Evolutionary conservation across 2,888 invertebrate genomes (phyloP), one percentile per base, ranked within the genome.

Genomic region (Aphidoletes aphidimyza): DNA sequence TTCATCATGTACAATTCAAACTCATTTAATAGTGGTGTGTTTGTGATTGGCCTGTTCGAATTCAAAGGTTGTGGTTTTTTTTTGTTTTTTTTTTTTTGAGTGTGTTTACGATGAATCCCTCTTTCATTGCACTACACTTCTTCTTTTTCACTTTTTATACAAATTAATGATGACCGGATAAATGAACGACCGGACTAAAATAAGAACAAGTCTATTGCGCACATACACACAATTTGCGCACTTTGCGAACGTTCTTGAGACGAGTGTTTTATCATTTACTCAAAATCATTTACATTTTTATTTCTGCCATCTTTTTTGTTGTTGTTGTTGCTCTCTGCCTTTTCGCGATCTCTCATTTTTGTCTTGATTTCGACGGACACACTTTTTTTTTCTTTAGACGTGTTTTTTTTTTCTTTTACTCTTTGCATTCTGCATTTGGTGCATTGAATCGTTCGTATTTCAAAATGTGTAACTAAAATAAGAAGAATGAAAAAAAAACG

Each of bases 211-310:
- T 69, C 69, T 69, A 69, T 69, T 69, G 69, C 69, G 69, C 30
- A 14, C 69, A 69, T 69, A 69, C 69, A 69, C 69, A 69, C 69
- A 69, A 69, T 69, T 30, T 30, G 69, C 69, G 30, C 69, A 69
- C 69, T 30, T 69, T 69, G 69, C 14, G n/a, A 69, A 81, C 6
- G 81, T 37, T n/a, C 37, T 37, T 39, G 37, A 81, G 37, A 39
- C 26, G 37, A 81, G 39, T 37, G 84, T 84, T 54, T 84, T 84
- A 84, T 84, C 84, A 84, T 84, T 84, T 84, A 84, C 54, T 84
- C 54, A 84, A 84, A 84, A 84, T 84, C 84, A 59, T 84, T 84
- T 84, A 84, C 84, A 84, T 84, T 84, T 84, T 84, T 84, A 22
- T 84, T 84, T 59, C 22, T 84, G 83, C 83, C 30, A 30, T 83